Evolutionary conservation across 2,113 vertebrate genomes (phyloP), one percentile per base, ranked within the genome.

Genomic region (Origma solitaria): DNA sequence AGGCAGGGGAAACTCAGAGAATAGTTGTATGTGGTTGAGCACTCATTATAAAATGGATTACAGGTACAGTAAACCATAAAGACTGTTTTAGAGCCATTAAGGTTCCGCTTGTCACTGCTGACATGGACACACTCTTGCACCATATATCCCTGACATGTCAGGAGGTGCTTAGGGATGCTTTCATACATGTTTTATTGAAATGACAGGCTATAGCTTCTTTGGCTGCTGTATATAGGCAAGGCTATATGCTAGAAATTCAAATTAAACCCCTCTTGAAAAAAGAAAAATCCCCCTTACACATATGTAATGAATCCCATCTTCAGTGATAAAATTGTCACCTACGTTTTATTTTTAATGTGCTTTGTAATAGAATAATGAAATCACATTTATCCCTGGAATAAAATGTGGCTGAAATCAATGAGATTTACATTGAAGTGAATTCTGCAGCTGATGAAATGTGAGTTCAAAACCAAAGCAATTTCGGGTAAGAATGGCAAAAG

Each of bases 151-250:
- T 95, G 94, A 61, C 90, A 49, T 83, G 93, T 90, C 96, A 93
- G 85, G 90, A 94, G 94, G 93, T 95, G 95, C 93, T 90, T 83
- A 86, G 94, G 95, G 93, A 96, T 83, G 93, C 88, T 97, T 96
- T 95, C 94, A 88, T 94, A 95, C 85, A 95, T 83, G 96, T 85
- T 96, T 96, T 96, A 97, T 96, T 96, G 96, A 94, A 93, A 94
- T 95, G 93, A 97, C 96, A 97, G 93, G 47, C 82, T 85, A 90
- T 88, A 88, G 92, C 82, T 92, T 72, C 84, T 79, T 90, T 90
- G 88, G 51, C 73, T 95, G 89, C 86, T 40, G 4, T 58, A 16
- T 22, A 22, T 86, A 61, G 51, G 65, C 83, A 27, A 23, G 77
- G 54, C 84, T 92, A 20, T 82, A 85, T 28, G 81, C 75, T 91